Percentiles rank a stretch among this genome's conserved stretches.
Evolutionary conservation across 2,113 vertebrate genomes (phyloP).

Genomic region (Megaceryle torquata): DNA sequence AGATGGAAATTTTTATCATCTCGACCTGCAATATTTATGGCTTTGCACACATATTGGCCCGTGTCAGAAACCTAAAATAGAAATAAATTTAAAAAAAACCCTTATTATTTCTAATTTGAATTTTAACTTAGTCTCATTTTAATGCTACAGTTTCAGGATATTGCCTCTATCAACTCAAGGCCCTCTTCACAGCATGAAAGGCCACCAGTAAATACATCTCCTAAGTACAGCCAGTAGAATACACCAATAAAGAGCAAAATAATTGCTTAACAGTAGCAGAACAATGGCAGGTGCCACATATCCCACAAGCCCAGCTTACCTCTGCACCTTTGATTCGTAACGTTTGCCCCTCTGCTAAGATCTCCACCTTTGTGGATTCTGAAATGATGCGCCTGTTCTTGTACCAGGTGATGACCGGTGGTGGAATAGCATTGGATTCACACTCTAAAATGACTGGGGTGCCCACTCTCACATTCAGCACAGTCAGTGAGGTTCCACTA

Average conservation of each 20-base stretch:
- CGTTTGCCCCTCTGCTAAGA: conserved; percentile 80
- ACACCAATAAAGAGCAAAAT: background rate
- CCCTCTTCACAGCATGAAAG: background rate
- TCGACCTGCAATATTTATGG: conserved; percentile 90
- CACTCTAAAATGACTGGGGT: conserved; percentile 80
- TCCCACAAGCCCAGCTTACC: conserved; percentile 71
- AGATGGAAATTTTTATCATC: conserved; percentile 96
- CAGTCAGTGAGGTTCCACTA: conserved; percentile 76
- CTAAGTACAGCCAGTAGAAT: rapidly evolving
- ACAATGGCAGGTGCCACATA: background rate
- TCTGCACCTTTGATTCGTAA: conserved; percentile 83
- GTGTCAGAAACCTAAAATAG: conserved; percentile 90
- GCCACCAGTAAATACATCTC: background rate
- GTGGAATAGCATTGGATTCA: conserved; percentile 89
- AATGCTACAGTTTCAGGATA: background rate
- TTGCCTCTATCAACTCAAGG: background rate
- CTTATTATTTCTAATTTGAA: no score
- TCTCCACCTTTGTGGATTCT: conserved; percentile 72
- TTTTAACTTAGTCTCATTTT: background rate
- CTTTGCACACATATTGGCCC: conserved; percentile 94
- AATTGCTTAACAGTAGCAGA: background rate
- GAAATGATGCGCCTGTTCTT: conserved; percentile 83
- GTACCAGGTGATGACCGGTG: conserved; percentile 90
- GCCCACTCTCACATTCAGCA: conserved; percentile 81
- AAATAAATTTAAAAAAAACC: background rate